Evolutionary conservation across 2,797 vertebrate genomes (phyloP).

Genomic region (Chelmon rostratus): DNA sequence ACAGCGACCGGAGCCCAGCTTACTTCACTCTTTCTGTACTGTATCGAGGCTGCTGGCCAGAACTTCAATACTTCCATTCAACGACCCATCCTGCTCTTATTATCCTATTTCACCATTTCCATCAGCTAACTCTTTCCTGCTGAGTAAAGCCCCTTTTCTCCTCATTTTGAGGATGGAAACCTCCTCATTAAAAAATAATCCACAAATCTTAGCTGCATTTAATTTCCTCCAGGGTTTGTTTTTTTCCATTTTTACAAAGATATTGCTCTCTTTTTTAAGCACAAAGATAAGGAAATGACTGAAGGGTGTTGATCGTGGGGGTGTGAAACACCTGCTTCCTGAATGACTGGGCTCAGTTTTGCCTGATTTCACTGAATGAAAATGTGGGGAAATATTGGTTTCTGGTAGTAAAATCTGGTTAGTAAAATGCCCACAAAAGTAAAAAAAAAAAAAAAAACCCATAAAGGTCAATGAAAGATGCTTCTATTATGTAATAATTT

Average conservation of each 20-base stretch:
- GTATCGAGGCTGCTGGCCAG: neutral
- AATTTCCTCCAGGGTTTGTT: neutral
- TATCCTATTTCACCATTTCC: constrained; percentile 1
- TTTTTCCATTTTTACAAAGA: neutral
- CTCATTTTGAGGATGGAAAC: neutral
- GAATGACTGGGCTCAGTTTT: neutral
- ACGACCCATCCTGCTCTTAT: constrained; percentile 1
- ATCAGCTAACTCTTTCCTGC: neutral
- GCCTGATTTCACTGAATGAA: neutral
- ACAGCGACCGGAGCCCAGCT: neutral
- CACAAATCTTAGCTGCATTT: neutral
- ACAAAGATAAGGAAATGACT: neutral
- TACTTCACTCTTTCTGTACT: neutral
- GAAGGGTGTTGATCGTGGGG: neutral
- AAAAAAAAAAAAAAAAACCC: too few relatives aligned
- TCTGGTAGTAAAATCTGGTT: neutral
- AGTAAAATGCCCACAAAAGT: neutral
- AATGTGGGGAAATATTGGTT: neutral
- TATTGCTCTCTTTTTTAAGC: neutral
- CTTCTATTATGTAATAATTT: neutral
- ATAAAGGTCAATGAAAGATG: neutral
- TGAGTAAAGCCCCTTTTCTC: neutral
- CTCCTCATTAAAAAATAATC: neutral
- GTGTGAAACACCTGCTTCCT: neutral
- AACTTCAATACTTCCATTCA: neutral